Evolutionary conservation across 2,113 vertebrate genomes (phyloP).

Genomic region (Mus musculus): DNA sequence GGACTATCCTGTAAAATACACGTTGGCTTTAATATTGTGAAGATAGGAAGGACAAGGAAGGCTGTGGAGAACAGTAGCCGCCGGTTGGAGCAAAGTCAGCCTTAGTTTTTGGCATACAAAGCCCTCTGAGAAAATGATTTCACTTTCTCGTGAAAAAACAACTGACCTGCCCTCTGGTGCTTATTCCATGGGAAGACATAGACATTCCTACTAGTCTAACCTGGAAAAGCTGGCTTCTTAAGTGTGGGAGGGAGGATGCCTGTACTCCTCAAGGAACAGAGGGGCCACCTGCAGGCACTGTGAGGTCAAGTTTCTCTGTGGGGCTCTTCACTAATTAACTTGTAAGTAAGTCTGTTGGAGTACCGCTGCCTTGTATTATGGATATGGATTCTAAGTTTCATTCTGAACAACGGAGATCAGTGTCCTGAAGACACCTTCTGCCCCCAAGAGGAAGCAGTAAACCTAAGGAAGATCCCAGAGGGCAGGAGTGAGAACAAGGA

Average conservation of each 20-base stretch:
- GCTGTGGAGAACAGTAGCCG: background rate
- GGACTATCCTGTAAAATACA: background rate
- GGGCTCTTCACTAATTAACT: background rate
- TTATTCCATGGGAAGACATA: background rate
- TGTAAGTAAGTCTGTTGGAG: background rate
- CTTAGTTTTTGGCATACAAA: background rate
- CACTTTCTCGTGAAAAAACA: background rate
- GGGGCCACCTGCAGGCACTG: background rate
- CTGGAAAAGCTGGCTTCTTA: background rate
- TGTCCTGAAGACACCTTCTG: background rate
- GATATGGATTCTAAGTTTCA: conserved; percentile 10
- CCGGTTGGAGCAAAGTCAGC: background rate
- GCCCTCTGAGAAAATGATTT: background rate
- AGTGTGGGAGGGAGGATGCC: background rate
- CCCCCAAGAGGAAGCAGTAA: background rate
- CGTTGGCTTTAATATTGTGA: background rate
- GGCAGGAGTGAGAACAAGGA: background rate
- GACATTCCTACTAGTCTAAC: background rate
- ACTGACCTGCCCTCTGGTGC: background rate
- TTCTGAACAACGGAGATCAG: background rate
- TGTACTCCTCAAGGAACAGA: background rate
- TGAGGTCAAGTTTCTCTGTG: background rate
- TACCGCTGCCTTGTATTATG: background rate
- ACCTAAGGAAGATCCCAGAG: background rate
- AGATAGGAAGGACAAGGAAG: background rate